Conservation (phyloP, 2,888 invertebrate species). For the Epirrhoe alternata region DNA sequence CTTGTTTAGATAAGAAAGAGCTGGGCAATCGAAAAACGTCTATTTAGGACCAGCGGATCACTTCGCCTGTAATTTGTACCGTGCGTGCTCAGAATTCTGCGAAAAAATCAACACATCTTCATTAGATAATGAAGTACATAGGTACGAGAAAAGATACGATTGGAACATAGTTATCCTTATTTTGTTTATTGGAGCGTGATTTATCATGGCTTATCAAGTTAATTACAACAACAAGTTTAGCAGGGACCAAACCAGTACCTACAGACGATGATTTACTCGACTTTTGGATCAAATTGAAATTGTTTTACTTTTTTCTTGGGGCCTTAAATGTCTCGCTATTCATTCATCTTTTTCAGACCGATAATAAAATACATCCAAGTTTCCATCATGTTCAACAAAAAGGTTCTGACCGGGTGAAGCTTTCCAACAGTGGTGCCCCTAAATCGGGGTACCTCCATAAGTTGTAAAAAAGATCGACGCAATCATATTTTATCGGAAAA, state of each 20-base stretch:
- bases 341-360: slow-evolving; percentile 4
- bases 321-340: not conserved
- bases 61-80: slow-evolving; percentile 74
- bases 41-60: slow-evolving; percentile 71
- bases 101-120: slow-evolving; percentile 44
- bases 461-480: slow-evolving; percentile 76
- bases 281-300: not conserved
- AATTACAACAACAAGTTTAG: not conserved
- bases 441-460: slow-evolving; percentile 45
- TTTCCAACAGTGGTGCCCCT: slow-evolving; percentile 46
- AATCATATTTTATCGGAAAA: slow-evolving; percentile 80
- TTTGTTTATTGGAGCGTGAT: not conserved
- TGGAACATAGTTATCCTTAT: not conserved
- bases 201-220: not conserved
- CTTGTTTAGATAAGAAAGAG: slow-evolving; percentile 68
- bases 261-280: not conserved
- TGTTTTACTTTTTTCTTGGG: not conserved
- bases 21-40: slow-evolving; percentile 68
- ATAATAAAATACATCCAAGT: slow-evolving; percentile 12
- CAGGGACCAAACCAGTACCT: not conserved
- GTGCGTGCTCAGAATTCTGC: slow-evolving; percentile 64
- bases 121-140: slow-evolving; percentile 41
- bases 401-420: slow-evolving; percentile 24
- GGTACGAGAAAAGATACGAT: slow-evolving; percentile 10
- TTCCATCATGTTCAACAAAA: slow-evolving; percentile 21